phyloP scores from a whole-genome alignment of 2,113 vertebrate genomes.

The Promerops cafer region DNA sequence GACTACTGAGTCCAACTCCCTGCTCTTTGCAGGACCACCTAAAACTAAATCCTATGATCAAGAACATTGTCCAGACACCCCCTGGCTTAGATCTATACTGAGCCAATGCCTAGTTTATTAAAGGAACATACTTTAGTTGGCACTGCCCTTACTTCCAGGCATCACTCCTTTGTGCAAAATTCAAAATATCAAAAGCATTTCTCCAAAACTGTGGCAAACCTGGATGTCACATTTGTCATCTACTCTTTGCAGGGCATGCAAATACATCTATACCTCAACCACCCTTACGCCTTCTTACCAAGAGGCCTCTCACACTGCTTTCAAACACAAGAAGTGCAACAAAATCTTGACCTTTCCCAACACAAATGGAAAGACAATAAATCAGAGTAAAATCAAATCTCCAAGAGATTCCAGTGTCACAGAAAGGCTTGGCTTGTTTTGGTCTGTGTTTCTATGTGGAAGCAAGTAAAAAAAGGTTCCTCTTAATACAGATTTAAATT shows the following conservation, averaged over 20 bases:
- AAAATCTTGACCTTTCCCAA: not conserved
- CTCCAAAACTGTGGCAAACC: not conserved
- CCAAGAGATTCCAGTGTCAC: not conserved
- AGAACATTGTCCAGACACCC: fast-evolving
- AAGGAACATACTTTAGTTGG: not conserved
- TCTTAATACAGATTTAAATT: not conserved
- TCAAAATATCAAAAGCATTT: not conserved
- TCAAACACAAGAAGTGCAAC: not conserved
- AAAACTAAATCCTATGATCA: not conserved
- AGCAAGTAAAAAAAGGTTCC: not conserved
- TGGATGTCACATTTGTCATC: not conserved
- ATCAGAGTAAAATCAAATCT: not conserved
- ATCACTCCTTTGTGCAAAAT: not conserved
- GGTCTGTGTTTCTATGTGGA: not conserved
- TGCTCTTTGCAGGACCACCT: not conserved
- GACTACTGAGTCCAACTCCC: not conserved
- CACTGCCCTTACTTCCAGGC: not conserved
- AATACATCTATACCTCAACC: not conserved
- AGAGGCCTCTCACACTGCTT: not conserved
- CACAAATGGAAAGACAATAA: not conserved
- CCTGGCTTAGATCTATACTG: not conserved
- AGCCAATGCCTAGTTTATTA: not conserved
- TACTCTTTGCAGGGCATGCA: not conserved
- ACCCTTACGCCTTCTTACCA: not conserved
- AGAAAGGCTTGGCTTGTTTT: not conserved